Evolutionary conservation across 2,888 invertebrate species (phyloP), one percentile per base, ranked within the genome.

Genomic region (Acrobasis repandana): DNA sequence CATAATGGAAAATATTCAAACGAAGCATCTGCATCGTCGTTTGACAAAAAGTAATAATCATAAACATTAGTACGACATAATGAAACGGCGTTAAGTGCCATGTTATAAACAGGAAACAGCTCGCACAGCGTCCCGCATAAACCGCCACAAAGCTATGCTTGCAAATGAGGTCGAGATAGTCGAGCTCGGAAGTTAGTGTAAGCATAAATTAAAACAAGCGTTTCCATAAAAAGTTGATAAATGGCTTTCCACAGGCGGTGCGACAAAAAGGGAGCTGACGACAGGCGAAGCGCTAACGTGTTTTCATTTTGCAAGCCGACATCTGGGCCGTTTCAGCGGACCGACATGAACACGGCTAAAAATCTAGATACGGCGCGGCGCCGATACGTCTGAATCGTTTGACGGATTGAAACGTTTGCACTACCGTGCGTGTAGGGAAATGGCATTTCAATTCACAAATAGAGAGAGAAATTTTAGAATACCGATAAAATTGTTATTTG

Each of bases 121-220:
- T 79, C 75, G 73, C 69, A 74, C 70, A 70, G 74, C 67, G 71
- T 73, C 68, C 65, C 71, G 72, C 70, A 75, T 81, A 82, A 83
- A 83, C 81, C 80, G 79, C 77, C 82, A 85, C 83, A 84, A 82
- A 83, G 77, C 83, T 74, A 77, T 76, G 81, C 79, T 79, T 76
- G 82, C 82, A 87, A 88, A 90, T 87, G 86, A 87, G 86, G 86
- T 89, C 81, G 86, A 88, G 89, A 88, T 82, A 85, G 80, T 77
- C 75, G 75, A 76, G 77, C 86, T 83, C 77, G 77, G 79, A 86
- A 88, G 83, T 89, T 86, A 84, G 86, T 84, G 83, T 85, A 82
- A 87, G 90, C 89, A 89, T 90, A 91, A 90, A 90, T 90, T 91
- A 90, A 90, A 89, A 89, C 89, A 90, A 88, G 86, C 81, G 80